Base-by-base conservation (phyloP, 2,113 vertebrate genomes). In the Actenoides hombroni region DNA sequence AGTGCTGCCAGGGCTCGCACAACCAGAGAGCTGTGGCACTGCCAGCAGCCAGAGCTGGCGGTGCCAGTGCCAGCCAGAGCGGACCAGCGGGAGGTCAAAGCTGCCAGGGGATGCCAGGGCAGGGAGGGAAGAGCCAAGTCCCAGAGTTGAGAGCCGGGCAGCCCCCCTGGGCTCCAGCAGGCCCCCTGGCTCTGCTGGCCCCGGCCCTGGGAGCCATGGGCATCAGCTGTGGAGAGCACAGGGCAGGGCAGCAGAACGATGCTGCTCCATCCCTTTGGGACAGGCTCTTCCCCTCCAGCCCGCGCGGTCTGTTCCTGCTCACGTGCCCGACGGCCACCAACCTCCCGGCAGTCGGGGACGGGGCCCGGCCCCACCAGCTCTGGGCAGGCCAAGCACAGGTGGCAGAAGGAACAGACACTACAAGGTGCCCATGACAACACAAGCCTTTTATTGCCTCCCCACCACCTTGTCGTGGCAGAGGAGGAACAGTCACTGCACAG, bases 401-500 rank as follows among this genome's bases (percentile, higher is more conserved):
- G 20, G 79, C 73, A 17, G 63, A 94, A 97, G 95, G 95, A 97
- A 57, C 81, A 97, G 90, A 84, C 92, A 0, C 17, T 33, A 95
- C 92, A 75, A 67, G 16, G 18, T 87, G 94, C 94, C 95, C 95
- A 82, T 26, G 81, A 92, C 82, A 89, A 96, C 87, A 87, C 10
- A 40, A 86, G 35, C 89, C 84, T 84, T 97, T 97, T 97, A 97
- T 97, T 97, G 67, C 84, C 65, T 91, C 69, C 74, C 73, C 60
- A 11, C 63, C 83, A 23, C 0, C 26, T 64, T 74, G 77, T 77
- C 56, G 61, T 39, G 90, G 93, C 81, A 74, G 65, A 73, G 18
- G 44, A 86, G 63, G 85, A 65, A 84, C 51, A 16, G 40, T 56
- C 44, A 39, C 23, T 14, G 77, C 93, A 92, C 11, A 42, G 83